Percentiles rank a stretch among this genome's conserved stretches.
phyloP scores from a whole-genome alignment of 2,113 vertebrate genomes.

The Trogon melanurus region DNA sequence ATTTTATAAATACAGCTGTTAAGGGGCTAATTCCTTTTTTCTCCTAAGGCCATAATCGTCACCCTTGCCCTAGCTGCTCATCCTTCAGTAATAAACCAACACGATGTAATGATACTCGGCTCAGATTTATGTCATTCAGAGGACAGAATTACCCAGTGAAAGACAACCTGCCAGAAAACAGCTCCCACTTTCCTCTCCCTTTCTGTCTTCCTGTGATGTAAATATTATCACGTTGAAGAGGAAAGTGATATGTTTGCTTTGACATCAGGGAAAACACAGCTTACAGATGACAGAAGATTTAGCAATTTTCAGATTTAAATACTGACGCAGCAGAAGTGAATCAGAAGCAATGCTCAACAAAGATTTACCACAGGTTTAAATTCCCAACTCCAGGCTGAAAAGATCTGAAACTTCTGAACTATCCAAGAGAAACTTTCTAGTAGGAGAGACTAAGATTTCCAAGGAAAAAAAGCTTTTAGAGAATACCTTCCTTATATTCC shows the following conservation, averaged over 20 bases:
- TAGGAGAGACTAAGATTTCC: neutral
- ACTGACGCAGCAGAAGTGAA: neutral
- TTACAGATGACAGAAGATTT: neutral
- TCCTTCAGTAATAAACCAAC: neutral
- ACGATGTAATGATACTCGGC: neutral
- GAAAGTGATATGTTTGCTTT: neutral
- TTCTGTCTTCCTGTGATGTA: neutral
- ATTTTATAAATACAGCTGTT: neutral
- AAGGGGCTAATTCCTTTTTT: neutral
- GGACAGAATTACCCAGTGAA: neutral
- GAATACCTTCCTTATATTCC: neutral
- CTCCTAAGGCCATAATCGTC: neutral
- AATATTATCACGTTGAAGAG: accelerated
- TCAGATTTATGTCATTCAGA: neutral
- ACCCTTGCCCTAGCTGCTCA: neutral
- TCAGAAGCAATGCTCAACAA: neutral
- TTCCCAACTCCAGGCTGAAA: neutral
- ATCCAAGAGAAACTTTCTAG: neutral
- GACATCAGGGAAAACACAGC: neutral
- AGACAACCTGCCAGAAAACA: neutral
- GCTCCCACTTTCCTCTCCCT: neutral
- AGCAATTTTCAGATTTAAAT: neutral
- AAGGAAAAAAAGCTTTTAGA: neutral
- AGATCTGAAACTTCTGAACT: neutral
- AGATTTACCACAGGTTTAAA: neutral